Evolutionary conservation across 2,797 vertebrate species (phyloP).

Genomic region (Hippocampus kuda): DNA sequence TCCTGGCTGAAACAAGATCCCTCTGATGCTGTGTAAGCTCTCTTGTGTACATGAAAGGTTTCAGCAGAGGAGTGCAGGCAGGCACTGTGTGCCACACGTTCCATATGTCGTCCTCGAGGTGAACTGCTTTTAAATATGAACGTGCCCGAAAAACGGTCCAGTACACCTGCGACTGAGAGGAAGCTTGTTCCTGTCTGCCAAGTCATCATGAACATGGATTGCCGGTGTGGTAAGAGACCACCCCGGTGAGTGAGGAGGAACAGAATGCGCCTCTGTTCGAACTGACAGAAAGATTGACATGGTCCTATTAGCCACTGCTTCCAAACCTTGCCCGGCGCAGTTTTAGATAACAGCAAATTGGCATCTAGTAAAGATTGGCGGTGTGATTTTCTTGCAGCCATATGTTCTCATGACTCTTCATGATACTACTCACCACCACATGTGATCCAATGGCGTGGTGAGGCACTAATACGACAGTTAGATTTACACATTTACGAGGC

Average conservation of each 20-base stretch:
- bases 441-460: not conserved
- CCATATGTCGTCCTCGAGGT: too few species aligned
- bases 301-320: constrained; percentile 49
- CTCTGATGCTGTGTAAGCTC: too few species aligned
- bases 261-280: constrained; percentile 43
- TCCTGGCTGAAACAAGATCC: too few species aligned
- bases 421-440: not conserved
- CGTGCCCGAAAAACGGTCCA: constrained; percentile 47
- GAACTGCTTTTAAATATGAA: not conserved
- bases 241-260: constrained; percentile 33
- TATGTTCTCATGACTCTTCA: constrained; percentile 21
- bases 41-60: too few species aligned
- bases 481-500: too few species aligned
- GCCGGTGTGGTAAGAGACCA: constrained; percentile 34
- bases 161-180: constrained; percentile 53
- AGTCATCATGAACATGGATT: constrained; percentile 24
- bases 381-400: constrained; percentile 27
- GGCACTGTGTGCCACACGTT: too few species aligned
- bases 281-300: constrained; percentile 48
- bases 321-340: constrained; percentile 26
- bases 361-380: constrained; percentile 21
- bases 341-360: constrained; percentile 35
- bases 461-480: too few species aligned
- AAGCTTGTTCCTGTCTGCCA: constrained; percentile 51
- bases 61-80: too few species aligned